These are phyloP conservation scores for Beaufortia kweichowensis DNA, from an alignment of 2,113 vertebrate genomes.

Conservation along the genomic window DNA sequence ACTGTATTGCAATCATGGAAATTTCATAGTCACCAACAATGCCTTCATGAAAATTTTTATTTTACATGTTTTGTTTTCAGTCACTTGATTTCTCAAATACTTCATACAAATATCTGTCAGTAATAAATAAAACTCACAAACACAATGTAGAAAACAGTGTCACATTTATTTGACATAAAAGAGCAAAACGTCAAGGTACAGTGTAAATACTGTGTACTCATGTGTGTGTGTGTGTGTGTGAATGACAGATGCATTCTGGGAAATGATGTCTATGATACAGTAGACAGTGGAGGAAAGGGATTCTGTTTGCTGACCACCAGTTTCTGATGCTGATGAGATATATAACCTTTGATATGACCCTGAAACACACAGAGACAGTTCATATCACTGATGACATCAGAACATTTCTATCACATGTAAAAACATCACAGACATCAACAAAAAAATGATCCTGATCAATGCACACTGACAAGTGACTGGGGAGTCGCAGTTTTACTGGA, in stretches of 20 bases:
- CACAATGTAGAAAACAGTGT: background rate
- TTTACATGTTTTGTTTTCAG: too few species aligned
- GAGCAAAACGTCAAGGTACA: background rate
- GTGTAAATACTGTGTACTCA: background rate
- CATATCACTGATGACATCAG: too few species aligned
- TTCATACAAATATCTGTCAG: too few species aligned
- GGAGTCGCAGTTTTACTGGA: too few species aligned
- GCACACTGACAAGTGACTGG: too few species aligned
- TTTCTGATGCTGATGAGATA: slow-evolving; percentile 98
- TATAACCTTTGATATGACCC: slow-evolving; percentile 98
- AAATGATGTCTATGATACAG: slow-evolving; percentile 76
- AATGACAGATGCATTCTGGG: slow-evolving; percentile 45
- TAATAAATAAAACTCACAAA: background rate
- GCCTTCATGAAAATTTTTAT: too few species aligned
- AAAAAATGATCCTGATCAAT: too few species aligned
- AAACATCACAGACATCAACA: too few species aligned
- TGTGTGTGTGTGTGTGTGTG: background rate
- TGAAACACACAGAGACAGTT: slow-evolving; percentile 58
- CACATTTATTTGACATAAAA: slow-evolving; percentile 8
- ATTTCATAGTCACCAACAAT: too few species aligned
- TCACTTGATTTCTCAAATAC: too few species aligned
- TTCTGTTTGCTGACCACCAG: slow-evolving; percentile 98
- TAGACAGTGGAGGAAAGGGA: slow-evolving; percentile 89
- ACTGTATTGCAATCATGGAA: too few species aligned
- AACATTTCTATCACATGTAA: too few species aligned